Conservation (phyloP, 2,113 vertebrate species). For the Micronycteris hirsuta region DNA sequence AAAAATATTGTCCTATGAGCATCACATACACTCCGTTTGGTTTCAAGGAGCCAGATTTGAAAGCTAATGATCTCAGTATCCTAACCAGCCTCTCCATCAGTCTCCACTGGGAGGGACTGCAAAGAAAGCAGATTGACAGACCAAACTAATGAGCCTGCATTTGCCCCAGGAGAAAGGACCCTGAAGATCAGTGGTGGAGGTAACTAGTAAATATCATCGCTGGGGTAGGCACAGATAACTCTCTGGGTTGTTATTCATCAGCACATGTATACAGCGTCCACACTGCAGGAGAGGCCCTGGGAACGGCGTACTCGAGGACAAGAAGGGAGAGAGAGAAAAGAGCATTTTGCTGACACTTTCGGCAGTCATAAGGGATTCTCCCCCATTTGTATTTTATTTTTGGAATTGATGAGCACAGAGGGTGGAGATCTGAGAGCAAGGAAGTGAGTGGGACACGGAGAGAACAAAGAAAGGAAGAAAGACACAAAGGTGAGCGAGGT, state of each 20-base stretch:
- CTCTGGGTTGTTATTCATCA: conserved; percentile 33
- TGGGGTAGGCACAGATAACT: background rate
- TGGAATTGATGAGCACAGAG: background rate
- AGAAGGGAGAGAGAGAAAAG: background rate
- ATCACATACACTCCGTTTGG: conserved; percentile 42
- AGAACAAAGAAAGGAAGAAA: conserved; percentile 22
- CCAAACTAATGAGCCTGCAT: conserved; percentile 51
- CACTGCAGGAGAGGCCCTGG: background rate
- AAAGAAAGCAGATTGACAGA: conserved; percentile 51
- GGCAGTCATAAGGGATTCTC: background rate
- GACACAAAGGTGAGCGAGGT: background rate
- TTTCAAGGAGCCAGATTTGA: conserved; percentile 57
- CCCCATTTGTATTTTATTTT: background rate
- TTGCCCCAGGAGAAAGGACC: conserved; percentile 20
- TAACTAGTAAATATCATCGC: conserved; percentile 43
- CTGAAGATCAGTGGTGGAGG: background rate
- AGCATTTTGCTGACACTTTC: background rate
- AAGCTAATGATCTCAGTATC: conserved; percentile 56
- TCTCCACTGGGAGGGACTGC: conserved; percentile 26
- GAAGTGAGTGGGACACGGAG: background rate
- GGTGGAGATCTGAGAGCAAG: background rate
- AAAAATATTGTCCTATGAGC: conserved; percentile 38
- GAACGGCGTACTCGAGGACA: background rate
- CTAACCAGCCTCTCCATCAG: background rate
- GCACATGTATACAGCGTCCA: conserved; percentile 34